Conservation (phyloP, 2,888 invertebrate genomes). For the Leucoma salicis region DNA sequence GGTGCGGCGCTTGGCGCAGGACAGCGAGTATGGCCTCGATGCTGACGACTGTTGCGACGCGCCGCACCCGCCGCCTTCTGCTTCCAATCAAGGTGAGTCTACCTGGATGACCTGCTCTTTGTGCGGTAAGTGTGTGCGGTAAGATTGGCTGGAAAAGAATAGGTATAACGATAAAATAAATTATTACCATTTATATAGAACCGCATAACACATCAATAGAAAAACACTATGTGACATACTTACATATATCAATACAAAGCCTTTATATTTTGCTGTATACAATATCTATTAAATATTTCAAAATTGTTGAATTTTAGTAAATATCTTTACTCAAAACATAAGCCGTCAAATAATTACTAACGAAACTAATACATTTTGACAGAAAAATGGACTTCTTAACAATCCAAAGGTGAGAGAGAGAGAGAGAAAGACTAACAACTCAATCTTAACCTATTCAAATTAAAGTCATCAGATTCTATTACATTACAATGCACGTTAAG, state of each 20-base stretch:
- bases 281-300: too few relatives aligned
- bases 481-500: constrained; percentile 11
- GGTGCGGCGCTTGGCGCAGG: constrained; percentile 82
- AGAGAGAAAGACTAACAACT: constrained; percentile 51
- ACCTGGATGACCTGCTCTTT: constrained; percentile 18
- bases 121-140: constrained; percentile 25
- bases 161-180: too few relatives aligned
- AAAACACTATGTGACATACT: too few relatives aligned
- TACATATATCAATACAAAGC: too few relatives aligned
- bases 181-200: too few relatives aligned
- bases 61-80: constrained; percentile 78
- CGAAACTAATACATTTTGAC: constrained; percentile 62
- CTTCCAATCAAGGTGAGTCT: constrained; percentile 71
- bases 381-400: constrained; percentile 65
- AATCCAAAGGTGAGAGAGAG: constrained; percentile 62
- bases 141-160: too few relatives aligned
- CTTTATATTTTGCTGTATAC: too few relatives aligned
- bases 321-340: too few relatives aligned
- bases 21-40: constrained; percentile 76
- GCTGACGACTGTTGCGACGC: constrained; percentile 80
- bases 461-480: neutral
- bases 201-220: too few relatives aligned
- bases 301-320: too few relatives aligned
- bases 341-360: constrained; percentile 15
- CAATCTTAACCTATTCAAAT: neutral